Base-by-base conservation (phyloP, 2,888 invertebrate species). In the Drosophila affinis region DNA sequence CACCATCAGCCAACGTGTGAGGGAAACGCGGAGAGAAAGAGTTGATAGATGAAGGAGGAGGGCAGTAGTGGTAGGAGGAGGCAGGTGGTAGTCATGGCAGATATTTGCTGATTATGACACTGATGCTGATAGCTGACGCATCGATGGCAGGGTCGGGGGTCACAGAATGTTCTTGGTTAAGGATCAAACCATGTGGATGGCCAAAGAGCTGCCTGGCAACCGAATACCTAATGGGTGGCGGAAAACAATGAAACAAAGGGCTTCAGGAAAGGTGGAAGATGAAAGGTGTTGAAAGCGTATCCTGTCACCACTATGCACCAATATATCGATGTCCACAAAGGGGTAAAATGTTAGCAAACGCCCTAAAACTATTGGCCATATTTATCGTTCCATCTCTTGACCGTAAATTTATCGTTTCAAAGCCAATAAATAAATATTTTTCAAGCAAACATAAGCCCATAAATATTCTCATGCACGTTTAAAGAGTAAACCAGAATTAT, bases 21-120 rank as follows among this genome's bases (percentile, higher is more conserved):
- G 6, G 39, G 24, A 54, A 4, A 34, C 24, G 7, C 32, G 21
- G 21, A 52, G 34, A 27, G 29, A 34, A 14, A 34, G 12, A 14
- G 53, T 39, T 14, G 5, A 39, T 14, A 14, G 14, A 39, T n/a
- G n/a, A n/a, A n/a, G n/a, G n/a, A n/a, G n/a, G n/a, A n/a, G n/a
- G n/a, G n/a, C n/a, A n/a, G 3, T 12, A 10, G 32, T 0, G 24
- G 24, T 24, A 24, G 24, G 24, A 2, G 34, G 14, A 39, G 6
- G 39, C 14, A 3, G 2, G 6, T 7, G 39, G 39, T 18, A 27
- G 56, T 12, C 46, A 17, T 32, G 39, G 9, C 29, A 34, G 10
- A 29, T 32, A 34, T 48, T n/a, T 39, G 49, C 12, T 58, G 58
- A 49, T 58, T 49, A 48, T 58, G 58, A 58, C 27, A 34, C n/a